phyloP scores from a whole-genome alignment of 1,140 invertebrate genomes.

The Diorhabda elongata region DNA sequence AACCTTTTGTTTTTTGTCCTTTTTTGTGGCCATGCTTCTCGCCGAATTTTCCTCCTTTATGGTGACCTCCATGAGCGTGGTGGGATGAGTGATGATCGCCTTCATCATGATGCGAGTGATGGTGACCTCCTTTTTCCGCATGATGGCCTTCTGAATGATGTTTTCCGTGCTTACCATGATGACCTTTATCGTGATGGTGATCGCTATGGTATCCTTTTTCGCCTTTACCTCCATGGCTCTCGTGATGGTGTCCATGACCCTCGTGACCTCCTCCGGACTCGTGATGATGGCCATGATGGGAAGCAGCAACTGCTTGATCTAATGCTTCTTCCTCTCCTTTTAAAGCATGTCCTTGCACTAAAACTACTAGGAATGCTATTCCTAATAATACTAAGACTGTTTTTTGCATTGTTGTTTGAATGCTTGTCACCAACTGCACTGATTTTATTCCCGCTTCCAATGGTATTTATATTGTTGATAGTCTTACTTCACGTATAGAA shows the following conservation, averaged over 20 bases:
- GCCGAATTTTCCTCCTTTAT: constrained; percentile 68
- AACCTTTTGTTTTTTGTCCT: constrained; percentile 66
- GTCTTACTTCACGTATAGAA: constrained; percentile 30
- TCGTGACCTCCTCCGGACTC: constrained; percentile 62
- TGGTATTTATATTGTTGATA: constrained; percentile 36
- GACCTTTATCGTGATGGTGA: constrained; percentile 64
- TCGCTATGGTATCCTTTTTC: constrained; percentile 64
- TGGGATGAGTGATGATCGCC: constrained; percentile 64
- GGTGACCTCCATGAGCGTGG: constrained; percentile 68
- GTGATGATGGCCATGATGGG: constrained; percentile 50
- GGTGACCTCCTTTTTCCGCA: constrained; percentile 67
- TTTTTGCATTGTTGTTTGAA: constrained; percentile 31
- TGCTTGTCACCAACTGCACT: constrained; percentile 24
- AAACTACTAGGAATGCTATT: constrained; percentile 17
- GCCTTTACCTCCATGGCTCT: constrained; percentile 60
- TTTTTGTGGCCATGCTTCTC: constrained; percentile 66
- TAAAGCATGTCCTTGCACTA: background rate
- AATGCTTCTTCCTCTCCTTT: constrained; percentile 42
- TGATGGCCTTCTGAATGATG: constrained; percentile 68
- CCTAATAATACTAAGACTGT: constrained; percentile 34
- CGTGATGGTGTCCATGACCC: constrained; percentile 59
- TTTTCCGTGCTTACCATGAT: constrained; percentile 68
- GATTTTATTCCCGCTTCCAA: constrained; percentile 19
- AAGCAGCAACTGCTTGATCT: constrained; percentile 51
- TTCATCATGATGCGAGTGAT: constrained; percentile 72